phyloP scores from a whole-genome alignment of 2,888 invertebrate genomes.

The Oscheius myriophilus region DNA sequence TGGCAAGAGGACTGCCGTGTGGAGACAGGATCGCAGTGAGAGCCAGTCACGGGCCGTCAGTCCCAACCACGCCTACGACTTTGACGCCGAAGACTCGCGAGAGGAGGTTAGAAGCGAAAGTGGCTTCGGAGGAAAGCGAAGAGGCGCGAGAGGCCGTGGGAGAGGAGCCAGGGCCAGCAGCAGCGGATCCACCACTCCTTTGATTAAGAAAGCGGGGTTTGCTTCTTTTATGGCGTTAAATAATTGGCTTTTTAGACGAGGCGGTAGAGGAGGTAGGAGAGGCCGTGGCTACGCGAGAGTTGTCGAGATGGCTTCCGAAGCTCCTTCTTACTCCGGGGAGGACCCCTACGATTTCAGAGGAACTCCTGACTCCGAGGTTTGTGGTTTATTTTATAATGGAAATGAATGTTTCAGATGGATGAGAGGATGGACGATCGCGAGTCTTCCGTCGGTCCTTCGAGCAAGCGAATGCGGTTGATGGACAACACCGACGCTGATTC shows the following conservation, averaged over 20 bases:
- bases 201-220: too few relatives aligned
- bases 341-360: constrained; percentile 30
- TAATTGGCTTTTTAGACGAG: neutral
- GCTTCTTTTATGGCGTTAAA: too few relatives aligned
- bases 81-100: constrained; percentile 1
- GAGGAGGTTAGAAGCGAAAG: constrained; percentile 1
- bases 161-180: neutral
- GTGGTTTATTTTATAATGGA: neutral
- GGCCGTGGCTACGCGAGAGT: constrained; percentile 1
- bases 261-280: constrained; percentile 5
- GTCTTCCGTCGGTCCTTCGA: constrained; percentile 5
- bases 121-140: neutral
- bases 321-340: neutral
- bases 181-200: constrained; percentile 5
- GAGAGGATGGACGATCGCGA: constrained; percentile 5
- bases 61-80: neutral
- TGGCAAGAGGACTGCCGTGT: too few relatives aligned
- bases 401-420: neutral
- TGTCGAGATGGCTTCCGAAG: constrained; percentile 7
- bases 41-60: too few relatives aligned
- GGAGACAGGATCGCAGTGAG: too few relatives aligned
- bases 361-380: constrained; percentile 27
- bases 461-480: neutral
- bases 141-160: constrained; percentile 13
- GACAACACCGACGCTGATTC: neutral